Conservation (phyloP, 2,888 invertebrate genomes). For the Xestia xanthographa region DNA sequence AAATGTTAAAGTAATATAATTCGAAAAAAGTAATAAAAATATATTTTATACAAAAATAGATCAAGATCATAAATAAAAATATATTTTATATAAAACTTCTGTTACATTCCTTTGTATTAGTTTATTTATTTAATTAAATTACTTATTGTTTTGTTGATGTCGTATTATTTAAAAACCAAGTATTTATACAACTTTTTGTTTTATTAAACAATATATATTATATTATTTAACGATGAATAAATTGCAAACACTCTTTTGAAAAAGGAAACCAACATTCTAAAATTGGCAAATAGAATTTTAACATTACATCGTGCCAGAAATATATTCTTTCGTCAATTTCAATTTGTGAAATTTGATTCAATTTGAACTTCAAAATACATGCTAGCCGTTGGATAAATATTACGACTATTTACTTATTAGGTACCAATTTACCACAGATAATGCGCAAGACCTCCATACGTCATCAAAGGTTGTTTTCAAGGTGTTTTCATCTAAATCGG, state of each 20-base stretch:
- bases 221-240: not conserved
- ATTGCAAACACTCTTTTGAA: not conserved
- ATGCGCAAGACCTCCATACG: slow-evolving; percentile 39
- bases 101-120: slow-evolving; percentile 33
- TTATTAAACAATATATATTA: not conserved
- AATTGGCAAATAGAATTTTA: slow-evolving; percentile 3
- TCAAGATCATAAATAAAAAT: slow-evolving; percentile 46
- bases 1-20: slow-evolving; percentile 51
- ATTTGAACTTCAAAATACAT: not conserved
- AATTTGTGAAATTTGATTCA: no score
- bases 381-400: slow-evolving; percentile 31
- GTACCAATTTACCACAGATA: slow-evolving; percentile 14
- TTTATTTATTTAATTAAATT: not conserved
- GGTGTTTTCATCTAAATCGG: slow-evolving; percentile 62
- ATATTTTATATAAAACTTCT: slow-evolving; percentile 42
- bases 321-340: not conserved
- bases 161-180: not conserved
- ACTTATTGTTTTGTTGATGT: not conserved
- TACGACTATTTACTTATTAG: slow-evolving; percentile 30
- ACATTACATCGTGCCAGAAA: not conserved
- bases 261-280: not conserved
- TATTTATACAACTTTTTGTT: slow-evolving; percentile 6
- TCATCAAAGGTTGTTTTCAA: slow-evolving; percentile 64
- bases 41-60: slow-evolving; percentile 55
- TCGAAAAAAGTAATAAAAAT: slow-evolving; percentile 38